Evolutionary conservation across 2,888 invertebrate species (phyloP), one percentile per base, ranked within the genome.

Genomic region (Papilio protenor): DNA sequence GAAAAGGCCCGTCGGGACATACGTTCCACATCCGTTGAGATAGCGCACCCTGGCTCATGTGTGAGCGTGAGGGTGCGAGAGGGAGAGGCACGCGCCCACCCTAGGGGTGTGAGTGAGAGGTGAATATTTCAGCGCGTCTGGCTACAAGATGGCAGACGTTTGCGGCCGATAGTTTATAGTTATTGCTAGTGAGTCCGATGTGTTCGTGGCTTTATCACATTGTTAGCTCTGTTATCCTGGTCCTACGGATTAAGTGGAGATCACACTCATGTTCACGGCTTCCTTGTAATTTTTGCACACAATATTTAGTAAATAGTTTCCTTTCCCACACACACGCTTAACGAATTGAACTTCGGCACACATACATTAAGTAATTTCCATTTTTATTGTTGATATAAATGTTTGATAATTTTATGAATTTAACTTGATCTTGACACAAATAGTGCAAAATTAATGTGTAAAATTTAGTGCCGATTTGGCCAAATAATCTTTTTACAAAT

Each of bases 131-230:
- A 93, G 91, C 93, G 91, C 90, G 87, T 93, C 86, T 88, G 83
- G 86, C 87, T 92, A 91, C 93, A 94, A 94, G 94, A 94, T 93
- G 93, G 94, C 92, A 94, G 94, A 92, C 93, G 90, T 93, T 94
- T 92, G 94, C 90, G 94, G 94, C 91, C 93, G 94, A 94, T 94
- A 94, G 94, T 94, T 94, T 94, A 94, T 94, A 93, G 94, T 94
- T 94, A 94, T 94, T 94, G 92, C 92, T 90, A 93, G 92, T 87
- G 90, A 90, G 91, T 89, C 91, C 90, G 91, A 91, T 90, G 92
- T 91, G 92, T 90, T 90, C 90, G 88, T 88, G 90, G 92, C 89
- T 94, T 92, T 93, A 94, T 94, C 94, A 93, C 94, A 91, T 94
- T 93, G 94, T 94, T 94, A 94, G 91, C 91, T 91, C 88, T 92